phyloP scores from a whole-genome alignment of 2,113 vertebrate genomes.

The Leucosticte australis region DNA sequence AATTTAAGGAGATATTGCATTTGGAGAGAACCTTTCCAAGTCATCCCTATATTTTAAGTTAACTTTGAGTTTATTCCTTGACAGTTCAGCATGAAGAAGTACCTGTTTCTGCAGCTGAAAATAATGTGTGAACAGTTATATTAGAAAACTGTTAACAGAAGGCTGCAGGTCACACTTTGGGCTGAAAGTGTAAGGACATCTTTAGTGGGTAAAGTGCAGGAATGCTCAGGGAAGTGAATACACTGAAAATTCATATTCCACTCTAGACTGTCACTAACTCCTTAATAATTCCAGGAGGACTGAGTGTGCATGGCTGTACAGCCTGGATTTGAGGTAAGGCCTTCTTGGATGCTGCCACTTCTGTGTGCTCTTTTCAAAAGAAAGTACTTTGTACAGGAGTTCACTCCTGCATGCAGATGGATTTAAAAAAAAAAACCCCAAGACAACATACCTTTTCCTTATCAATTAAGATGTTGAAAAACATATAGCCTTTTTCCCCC shows the following conservation, averaged over 20 bases:
- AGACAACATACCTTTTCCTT: neutral
- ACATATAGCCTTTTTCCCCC: rapidly evolving
- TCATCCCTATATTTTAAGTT: neutral
- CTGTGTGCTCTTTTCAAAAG: neutral
- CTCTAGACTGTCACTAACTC: neutral
- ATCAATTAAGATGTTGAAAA: neutral
- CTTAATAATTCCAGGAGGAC: neutral
- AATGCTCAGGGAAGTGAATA: neutral
- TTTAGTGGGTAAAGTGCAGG: neutral
- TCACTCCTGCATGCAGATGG: neutral
- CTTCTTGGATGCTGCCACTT: neutral
- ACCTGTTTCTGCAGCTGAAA: neutral
- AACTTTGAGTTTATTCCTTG: neutral
- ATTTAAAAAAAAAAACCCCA: neutral
- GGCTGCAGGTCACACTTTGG: neutral
- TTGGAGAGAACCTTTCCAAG: neutral
- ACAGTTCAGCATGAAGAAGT: neutral
- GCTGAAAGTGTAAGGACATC: neutral
- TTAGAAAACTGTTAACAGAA: neutral
- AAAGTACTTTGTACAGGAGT: neutral
- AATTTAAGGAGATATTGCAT: neutral
- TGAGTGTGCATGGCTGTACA: neutral
- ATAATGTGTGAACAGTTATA: neutral
- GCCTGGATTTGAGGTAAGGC: neutral
- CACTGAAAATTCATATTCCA: neutral